These are phyloP conservation scores for Chydorus sphaericus DNA, from an alignment of 2,888 invertebrate genomes.

Conservation along the genomic window DNA sequence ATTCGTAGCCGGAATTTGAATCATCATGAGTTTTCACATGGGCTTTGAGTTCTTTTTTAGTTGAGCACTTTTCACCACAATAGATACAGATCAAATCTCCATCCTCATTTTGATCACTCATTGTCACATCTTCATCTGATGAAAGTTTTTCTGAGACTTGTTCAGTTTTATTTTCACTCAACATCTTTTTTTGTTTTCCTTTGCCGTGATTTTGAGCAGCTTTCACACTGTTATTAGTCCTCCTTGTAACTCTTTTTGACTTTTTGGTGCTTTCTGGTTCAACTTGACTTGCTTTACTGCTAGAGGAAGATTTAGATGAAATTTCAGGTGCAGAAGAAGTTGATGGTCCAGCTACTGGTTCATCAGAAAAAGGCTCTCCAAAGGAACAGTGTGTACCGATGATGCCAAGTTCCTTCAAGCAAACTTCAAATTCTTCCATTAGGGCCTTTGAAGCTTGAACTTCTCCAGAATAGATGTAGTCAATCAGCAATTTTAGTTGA, in stretches of 20 bases:
- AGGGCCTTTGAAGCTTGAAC: background rate
- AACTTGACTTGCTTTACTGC: too few relatives aligned
- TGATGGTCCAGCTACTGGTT: too few relatives aligned
- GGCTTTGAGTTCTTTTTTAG: background rate
- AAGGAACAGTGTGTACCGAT: background rate
- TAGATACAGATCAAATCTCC: background rate
- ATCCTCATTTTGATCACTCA: background rate
- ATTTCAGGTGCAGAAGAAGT: too few relatives aligned
- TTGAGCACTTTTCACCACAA: background rate
- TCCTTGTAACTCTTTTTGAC: too few relatives aligned
- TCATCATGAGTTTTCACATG: background rate
- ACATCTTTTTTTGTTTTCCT: too few relatives aligned
- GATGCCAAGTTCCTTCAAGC: background rate
- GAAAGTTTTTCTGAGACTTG: background rate
- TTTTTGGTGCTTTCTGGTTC: too few relatives aligned
- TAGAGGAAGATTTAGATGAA: too few relatives aligned
- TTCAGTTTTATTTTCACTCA: too few relatives aligned
- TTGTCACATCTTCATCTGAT: background rate
- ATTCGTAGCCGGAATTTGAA: slow-evolving; percentile 13
- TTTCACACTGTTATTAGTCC: too few relatives aligned
- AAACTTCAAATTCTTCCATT: slow-evolving; percentile 2
- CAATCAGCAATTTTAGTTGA: background rate
- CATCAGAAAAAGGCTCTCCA: too few relatives aligned
- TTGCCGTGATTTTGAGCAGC: too few relatives aligned
- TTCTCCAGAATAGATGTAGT: background rate